Evolutionary conservation across 2,797 vertebrate species (phyloP), one percentile per base, ranked within the genome.

Genomic region (Tinamus major): DNA sequence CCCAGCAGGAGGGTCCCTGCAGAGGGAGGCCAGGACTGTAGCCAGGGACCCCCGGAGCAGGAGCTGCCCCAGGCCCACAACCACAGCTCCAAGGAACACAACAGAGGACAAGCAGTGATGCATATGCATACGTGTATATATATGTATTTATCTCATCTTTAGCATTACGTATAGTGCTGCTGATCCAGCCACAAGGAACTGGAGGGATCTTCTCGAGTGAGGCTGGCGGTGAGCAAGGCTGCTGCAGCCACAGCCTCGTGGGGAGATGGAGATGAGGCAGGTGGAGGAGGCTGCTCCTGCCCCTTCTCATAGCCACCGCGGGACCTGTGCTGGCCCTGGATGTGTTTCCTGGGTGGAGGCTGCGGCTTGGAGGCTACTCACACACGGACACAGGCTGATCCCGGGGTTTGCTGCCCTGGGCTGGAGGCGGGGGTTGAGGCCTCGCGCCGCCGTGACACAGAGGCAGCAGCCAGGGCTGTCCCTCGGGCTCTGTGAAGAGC

Each of bases 101-200:
- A 63, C 58, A 14, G 8, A 68, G 77, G 56, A 89, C 58, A 71
- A 16, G 37, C 0, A 1, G 0, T 0, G 0, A 20, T 0, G 23
- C 5, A 14, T 1, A 2, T 14, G 26, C 48, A 13, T 0, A 3
- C 0, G 21, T n/a, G 29, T 29, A 29, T 10, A 29, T 53, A 29
- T 10, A 31, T 55, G 31, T 29, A 29, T 53, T 17, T 51, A 26
- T 29, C 53, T 3, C 37, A 26, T 1, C 72, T 16, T n/a, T 0
- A 42, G 9, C 79, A 13, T n/a, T 2, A 23, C 0, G 1, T 3
- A 55, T 61, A 67, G 13, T 9, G 46, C 37, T 13, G 0, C 0
- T 1, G 70, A 70, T 3, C 35, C 24, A 2, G 62, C 27, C 62
- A 78, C 19, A 6, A 1, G 46, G 51, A 83, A 56, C 9, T 4